Evolutionary conservation across 2,888 invertebrate genomes (phyloP), one percentile per base, ranked within the genome.

Genomic region (Epirrhoe tristata): DNA sequence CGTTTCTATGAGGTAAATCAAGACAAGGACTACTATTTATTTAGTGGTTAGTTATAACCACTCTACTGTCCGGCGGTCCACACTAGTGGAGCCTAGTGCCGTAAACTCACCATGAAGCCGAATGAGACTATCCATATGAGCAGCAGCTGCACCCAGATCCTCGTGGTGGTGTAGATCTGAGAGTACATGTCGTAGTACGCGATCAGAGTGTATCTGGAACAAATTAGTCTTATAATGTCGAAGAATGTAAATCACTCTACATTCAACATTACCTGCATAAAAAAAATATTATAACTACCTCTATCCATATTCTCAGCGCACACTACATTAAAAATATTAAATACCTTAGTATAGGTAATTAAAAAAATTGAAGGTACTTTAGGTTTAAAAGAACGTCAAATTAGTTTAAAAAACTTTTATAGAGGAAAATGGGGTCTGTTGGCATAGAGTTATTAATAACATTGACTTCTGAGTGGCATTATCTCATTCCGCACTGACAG

Each of bases 81-180:
- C n/a, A n/a, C n/a, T n/a, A n/a, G n/a, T n/a, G n/a, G 10, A 39
- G 36, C 10, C 10, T 39, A 10, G 10, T 4, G 12, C 0, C 1
- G 12, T 16, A 6, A 17, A 46, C 94, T 93, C 82, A 96, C 95
- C 94, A 97, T 95, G 71, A 96, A 92, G 0, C 95, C 90, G 82
- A 96, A 96, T 50, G 97, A 96, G 74, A 97, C 94, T 12, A 95
- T 89, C 98, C 98, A 98, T 69, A 97, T 96, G 67, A 95, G 94
- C 16, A 96, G 82, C 81, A 98, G 94, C 95, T 98, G 98, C 66
- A 96, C 77, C 79, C 95, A 95, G 76, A 98, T 97, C 81, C 96
- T 95, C 46, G 94, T 93, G 52, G 93, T 94, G 48, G 96, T 96
- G 91, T 98, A 98, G 74, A 98, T 94, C 82, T 95, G 95, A 50